Evolutionary conservation across 2,113 vertebrate genomes (phyloP).

Genomic region (Phyllopteryx taeniolatus): DNA sequence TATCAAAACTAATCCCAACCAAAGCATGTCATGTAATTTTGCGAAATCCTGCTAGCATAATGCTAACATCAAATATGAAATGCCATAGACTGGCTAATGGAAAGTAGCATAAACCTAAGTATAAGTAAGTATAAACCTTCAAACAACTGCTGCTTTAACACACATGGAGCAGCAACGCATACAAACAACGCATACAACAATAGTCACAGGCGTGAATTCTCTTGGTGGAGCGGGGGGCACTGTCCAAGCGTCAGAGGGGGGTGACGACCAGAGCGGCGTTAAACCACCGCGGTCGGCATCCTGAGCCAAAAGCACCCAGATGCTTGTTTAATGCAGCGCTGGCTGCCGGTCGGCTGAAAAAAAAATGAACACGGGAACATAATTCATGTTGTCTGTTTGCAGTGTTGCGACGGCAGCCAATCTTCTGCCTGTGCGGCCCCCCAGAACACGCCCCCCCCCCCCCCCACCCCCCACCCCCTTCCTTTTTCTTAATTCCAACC

Average conservation of each 20-base stretch:
- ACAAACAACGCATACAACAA: too few species aligned
- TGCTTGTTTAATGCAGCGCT: constrained; percentile 67
- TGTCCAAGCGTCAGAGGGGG: neutral
- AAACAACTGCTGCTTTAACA: too few species aligned
- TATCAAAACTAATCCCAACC: too few species aligned
- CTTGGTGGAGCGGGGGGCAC: too few species aligned
- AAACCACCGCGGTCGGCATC: constrained; percentile 9
- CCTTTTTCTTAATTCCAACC: constrained; percentile 17
- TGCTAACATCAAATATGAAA: too few species aligned
- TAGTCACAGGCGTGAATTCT: too few species aligned
- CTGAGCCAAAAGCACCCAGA: constrained; percentile 65
- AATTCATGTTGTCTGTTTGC: constrained; percentile 64
- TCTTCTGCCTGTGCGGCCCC: constrained; percentile 46
- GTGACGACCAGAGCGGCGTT: neutral
- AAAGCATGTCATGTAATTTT: too few species aligned
- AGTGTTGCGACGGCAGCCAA: constrained; percentile 49
- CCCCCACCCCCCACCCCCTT: constrained; percentile 1
- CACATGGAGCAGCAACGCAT: too few species aligned
- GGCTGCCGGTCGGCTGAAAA: constrained; percentile 44
- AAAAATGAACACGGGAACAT: constrained; percentile 64
- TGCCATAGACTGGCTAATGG: too few species aligned
- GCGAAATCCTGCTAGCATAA: too few species aligned
- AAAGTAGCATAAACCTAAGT: too few species aligned
- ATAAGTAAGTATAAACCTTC: too few species aligned
- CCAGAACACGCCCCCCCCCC: constrained; percentile 2